Conservation (phyloP, 2,113 vertebrate genomes). For the Sula dactylatra region DNA sequence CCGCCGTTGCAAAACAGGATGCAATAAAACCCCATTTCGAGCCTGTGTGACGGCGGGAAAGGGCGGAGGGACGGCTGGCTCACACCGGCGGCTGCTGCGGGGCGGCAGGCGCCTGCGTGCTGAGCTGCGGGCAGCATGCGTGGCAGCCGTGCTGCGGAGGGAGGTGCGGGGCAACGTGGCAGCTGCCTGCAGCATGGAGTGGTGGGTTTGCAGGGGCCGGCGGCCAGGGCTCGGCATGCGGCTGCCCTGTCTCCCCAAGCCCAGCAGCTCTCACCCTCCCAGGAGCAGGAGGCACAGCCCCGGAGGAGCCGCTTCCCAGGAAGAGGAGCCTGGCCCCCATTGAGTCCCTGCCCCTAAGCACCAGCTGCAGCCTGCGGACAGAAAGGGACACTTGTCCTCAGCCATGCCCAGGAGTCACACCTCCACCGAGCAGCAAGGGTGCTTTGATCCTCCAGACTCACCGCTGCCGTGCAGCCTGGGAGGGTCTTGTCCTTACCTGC, state of each 20-base stretch:
- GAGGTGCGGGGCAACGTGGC: rapidly evolving
- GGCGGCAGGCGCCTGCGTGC: background rate
- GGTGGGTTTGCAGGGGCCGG: rapidly evolving
- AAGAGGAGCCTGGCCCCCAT: background rate
- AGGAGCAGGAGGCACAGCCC: background rate
- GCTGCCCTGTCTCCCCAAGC: rapidly evolving
- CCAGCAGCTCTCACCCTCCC: background rate
- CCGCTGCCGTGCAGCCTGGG: background rate
- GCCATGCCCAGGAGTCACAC: background rate
- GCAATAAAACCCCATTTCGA: background rate
- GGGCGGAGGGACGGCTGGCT: background rate
- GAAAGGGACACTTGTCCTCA: background rate
- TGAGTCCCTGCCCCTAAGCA: rapidly evolving
- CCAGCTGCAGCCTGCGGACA: background rate
- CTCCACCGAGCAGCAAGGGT: background rate
- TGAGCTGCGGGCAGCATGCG: background rate
- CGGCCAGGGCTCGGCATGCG: background rate
- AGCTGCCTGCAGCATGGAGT: background rate
- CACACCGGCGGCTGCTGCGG: background rate
- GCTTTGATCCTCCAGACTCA: background rate
- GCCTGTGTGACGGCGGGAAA: background rate
- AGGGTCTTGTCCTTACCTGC: background rate
- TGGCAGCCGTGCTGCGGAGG: rapidly evolving
- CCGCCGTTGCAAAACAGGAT: background rate
- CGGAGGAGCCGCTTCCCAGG: background rate